These are phyloP conservation scores for Pogonophryne albipinna DNA, from an alignment of 2,797 vertebrate genomes.

Conservation along the genomic window DNA sequence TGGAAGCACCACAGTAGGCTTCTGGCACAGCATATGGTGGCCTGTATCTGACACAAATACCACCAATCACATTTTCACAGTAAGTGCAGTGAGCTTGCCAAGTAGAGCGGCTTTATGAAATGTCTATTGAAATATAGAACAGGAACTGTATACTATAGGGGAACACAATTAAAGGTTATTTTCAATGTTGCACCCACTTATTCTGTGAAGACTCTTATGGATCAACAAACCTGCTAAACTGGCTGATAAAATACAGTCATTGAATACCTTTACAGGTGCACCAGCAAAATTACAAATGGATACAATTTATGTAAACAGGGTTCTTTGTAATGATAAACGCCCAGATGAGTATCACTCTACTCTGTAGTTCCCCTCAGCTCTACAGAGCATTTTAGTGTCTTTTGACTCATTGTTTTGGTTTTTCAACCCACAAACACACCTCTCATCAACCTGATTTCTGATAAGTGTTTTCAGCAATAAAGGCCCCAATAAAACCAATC, in stretches of 20 bases:
- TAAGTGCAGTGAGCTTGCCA: constrained; percentile 16
- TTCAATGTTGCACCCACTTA: background rate
- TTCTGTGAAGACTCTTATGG: background rate
- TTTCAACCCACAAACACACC: too few relatives aligned
- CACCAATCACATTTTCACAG: constrained; percentile 43
- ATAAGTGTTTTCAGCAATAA: too few relatives aligned
- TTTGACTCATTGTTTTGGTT: too few relatives aligned
- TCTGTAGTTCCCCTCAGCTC: too few relatives aligned
- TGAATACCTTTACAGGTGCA: background rate
- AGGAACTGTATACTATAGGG: background rate
- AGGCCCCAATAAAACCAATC: too few relatives aligned
- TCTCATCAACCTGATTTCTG: too few relatives aligned
- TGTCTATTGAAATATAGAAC: constrained; percentile 5
- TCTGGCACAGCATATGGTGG: constrained; percentile 61
- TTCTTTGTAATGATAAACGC: background rate
- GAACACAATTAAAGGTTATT: too few relatives aligned
- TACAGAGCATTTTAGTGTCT: too few relatives aligned
- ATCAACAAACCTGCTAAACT: background rate
- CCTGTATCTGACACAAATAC: constrained; percentile 58
- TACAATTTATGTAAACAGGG: background rate
- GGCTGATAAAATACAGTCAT: background rate
- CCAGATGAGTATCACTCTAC: background rate
- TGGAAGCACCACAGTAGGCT: constrained; percentile 37
- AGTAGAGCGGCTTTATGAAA: constrained; percentile 20
- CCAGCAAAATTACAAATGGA: background rate